These are phyloP conservation scores for Digitonthophagus gazella DNA, from an alignment of 2,888 invertebrate genomes.

Conservation along the genomic window DNA sequence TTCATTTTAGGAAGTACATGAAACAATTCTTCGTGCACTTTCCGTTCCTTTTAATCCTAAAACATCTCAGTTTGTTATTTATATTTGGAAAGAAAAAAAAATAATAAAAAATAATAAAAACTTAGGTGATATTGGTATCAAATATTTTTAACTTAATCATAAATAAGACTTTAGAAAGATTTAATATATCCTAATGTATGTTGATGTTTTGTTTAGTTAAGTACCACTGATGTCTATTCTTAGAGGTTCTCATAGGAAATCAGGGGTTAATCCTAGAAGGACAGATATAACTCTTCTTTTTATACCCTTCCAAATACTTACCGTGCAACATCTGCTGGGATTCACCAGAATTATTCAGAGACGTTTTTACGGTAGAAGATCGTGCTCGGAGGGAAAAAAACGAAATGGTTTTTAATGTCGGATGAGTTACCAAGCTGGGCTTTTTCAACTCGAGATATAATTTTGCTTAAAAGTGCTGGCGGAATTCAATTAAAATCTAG, in stretches of 20 bases:
- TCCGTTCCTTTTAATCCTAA: background rate
- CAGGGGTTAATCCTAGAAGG: background rate
- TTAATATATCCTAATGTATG: background rate
- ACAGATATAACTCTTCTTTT: background rate
- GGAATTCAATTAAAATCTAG: background rate
- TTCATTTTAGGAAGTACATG: background rate
- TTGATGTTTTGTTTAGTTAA: background rate
- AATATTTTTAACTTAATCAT: background rate
- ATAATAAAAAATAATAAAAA: too few relatives aligned
- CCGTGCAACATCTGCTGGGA: background rate
- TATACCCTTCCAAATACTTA: background rate
- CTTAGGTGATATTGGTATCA: too few relatives aligned
- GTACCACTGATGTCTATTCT: background rate
- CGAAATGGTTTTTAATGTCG: background rate
- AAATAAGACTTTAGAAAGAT: background rate
- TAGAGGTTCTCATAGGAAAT: background rate
- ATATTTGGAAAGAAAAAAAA: background rate
- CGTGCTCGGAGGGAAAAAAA: background rate
- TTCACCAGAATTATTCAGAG: background rate
- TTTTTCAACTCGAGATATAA: background rate
- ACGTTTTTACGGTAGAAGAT: background rate
- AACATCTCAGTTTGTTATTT: background rate
- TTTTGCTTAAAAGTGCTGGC: background rate
- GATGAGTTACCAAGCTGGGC: background rate
- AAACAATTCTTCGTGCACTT: background rate